A percentile compares a stretch with the other conserved stretches of the same genome.
Conservation (phyloP, 23 tunicate species). For the Halocynthia aurantium region DNA sequence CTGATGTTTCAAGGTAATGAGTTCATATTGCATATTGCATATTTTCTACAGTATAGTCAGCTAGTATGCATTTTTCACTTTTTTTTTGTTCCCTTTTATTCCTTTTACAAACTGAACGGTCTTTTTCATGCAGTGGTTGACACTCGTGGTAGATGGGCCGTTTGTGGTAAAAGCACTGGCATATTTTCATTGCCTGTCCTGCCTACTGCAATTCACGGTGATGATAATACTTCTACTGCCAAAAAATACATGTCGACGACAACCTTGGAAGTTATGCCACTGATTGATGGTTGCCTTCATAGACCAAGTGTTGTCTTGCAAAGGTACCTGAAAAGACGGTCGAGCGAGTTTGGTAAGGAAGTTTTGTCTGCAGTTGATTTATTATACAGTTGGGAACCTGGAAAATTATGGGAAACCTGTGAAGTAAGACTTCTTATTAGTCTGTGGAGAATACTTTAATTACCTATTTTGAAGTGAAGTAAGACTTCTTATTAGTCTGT, state of each 20-base stretch:
- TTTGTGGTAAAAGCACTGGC: conserved; percentile 90
- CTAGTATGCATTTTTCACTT: neutral
- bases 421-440: no score
- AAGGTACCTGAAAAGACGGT: conserved; percentile 64
- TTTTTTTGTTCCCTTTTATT: neutral
- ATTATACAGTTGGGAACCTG: no score
- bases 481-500: no score
- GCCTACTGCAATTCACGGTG: neutral
- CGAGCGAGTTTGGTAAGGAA: conserved; percentile 73
- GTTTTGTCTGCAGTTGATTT: neutral
- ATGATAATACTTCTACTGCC: neutral
- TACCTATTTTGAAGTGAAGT: no score
- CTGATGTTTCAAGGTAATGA: conserved; percentile 83
- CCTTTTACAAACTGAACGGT: neutral
- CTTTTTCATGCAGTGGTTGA: conserved; percentile 53
- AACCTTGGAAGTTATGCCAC: conserved; percentile 75
- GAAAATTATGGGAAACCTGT: no score
- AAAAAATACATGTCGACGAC: conserved; percentile 22
- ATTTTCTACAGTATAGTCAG: neutral
- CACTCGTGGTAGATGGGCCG: conserved; percentile 93
- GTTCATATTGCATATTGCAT: neutral
- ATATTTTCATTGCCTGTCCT: conserved; percentile 24
- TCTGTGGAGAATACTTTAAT: no score
- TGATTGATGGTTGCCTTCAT: conserved; percentile 57
- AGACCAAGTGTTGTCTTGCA: conserved; percentile 60